Evolutionary conservation across 2,888 invertebrate genomes (phyloP).

Genomic region (Abrostola tripartita): DNA sequence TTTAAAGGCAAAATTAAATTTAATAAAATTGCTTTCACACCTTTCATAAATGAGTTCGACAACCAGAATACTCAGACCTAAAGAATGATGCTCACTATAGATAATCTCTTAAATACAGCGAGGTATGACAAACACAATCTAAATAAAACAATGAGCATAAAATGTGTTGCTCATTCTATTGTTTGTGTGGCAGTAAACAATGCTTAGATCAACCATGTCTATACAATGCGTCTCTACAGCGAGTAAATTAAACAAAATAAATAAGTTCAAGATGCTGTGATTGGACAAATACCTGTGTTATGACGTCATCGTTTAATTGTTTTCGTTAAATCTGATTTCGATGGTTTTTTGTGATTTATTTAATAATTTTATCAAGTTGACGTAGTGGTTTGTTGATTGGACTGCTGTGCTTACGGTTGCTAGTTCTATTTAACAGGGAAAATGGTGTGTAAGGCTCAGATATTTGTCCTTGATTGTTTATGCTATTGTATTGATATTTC

Average conservation of each 20-base stretch:
- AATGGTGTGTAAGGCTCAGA: too few relatives aligned
- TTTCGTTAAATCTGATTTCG: background rate
- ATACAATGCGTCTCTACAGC: constrained; percentile 36
- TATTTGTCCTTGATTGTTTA: too few relatives aligned
- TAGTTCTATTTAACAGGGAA: too few relatives aligned
- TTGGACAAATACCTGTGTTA: constrained; percentile 18
- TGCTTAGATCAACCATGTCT: constrained; percentile 35
- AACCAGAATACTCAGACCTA: constrained; percentile 8
- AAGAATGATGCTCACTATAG: constrained; percentile 25
- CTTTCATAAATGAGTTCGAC: background rate
- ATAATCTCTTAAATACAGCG: constrained; percentile 23
- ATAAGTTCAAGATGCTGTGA: constrained; percentile 18
- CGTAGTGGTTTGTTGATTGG: too few relatives aligned
- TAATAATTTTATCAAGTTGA: too few relatives aligned
- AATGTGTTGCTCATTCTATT: constrained; percentile 27
- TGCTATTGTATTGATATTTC: too few relatives aligned
- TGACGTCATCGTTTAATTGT: constrained; percentile 7
- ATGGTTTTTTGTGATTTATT: background rate
- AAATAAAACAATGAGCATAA: constrained; percentile 56
- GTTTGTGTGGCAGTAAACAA: constrained; percentile 35
- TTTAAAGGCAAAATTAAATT: too few relatives aligned
- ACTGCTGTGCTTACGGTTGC: too few relatives aligned
- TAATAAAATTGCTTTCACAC: background rate
- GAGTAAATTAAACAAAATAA: constrained; percentile 27
- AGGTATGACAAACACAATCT: constrained; percentile 21